Conservation (phyloP, 2,113 vertebrate species). For the Petroica traversi region DNA sequence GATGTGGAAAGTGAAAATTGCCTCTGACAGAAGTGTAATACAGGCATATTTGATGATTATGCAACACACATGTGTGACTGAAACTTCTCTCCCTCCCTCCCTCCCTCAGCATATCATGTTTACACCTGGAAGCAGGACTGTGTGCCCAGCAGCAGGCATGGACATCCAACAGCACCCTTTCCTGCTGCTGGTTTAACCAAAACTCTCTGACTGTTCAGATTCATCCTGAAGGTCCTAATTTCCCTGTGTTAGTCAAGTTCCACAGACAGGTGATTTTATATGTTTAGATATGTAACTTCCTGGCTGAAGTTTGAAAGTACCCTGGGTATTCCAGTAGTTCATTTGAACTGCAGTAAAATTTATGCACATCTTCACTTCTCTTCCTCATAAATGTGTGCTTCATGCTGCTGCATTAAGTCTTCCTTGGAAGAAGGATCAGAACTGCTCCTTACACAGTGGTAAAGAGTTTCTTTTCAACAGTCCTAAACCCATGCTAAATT, state of each 20-base stretch:
- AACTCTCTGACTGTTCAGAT: not conserved
- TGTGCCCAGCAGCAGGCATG: not conserved
- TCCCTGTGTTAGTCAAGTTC: not conserved
- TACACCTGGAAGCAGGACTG: not conserved
- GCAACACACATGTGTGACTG: not conserved
- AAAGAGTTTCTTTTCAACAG: not conserved
- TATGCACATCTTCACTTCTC: not conserved
- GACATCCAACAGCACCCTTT: not conserved
- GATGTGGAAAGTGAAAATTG: not conserved
- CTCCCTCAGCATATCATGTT: not conserved
- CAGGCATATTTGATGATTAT: not conserved
- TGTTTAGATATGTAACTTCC: not conserved
- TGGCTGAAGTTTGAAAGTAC: not conserved
- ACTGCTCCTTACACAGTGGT: not conserved
- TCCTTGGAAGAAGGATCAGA: not conserved
- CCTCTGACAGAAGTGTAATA: not conserved
- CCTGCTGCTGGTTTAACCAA: not conserved
- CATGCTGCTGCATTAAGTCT: not conserved
- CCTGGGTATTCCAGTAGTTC: not conserved
- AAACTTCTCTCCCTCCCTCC: not conserved
- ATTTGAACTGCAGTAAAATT: not conserved
- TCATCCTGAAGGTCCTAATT: not conserved
- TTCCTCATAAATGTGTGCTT: not conserved
- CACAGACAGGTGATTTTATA: not conserved
- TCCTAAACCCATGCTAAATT: not conserved